phyloP scores from a whole-genome alignment of 1,140 invertebrate species.

The Dolichoris vasculosae region DNA sequence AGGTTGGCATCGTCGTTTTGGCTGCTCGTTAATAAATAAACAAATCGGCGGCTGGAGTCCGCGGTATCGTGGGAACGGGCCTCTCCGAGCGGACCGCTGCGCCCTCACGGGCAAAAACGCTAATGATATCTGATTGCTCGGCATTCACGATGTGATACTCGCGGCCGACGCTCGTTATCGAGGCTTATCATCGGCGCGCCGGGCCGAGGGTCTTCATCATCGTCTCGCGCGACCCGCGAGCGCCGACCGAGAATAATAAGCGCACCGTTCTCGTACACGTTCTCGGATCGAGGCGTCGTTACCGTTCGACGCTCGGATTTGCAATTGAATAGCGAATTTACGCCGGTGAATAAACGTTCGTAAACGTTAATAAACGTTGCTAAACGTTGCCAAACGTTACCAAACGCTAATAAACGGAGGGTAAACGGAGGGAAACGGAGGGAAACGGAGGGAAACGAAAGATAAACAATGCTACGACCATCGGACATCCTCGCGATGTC shows the following conservation, averaged over 20 bases:
- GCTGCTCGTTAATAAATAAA: not conserved
- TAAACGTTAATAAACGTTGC: too few relatives aligned
- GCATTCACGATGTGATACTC: constrained; percentile 43
- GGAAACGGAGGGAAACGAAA: too few relatives aligned
- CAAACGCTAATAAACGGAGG: too few relatives aligned
- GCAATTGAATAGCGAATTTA: constrained; percentile 1
- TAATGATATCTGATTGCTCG: constrained; percentile 52
- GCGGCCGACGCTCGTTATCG: constrained; percentile 43
- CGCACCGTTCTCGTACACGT: too few relatives aligned
- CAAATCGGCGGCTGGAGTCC: not conserved
- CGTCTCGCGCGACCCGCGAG: constrained; percentile 28
- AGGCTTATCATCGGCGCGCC: constrained; percentile 46
- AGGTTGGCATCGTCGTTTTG: too few relatives aligned
- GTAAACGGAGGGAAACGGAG: too few relatives aligned
- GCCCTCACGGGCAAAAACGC: constrained; percentile 25
- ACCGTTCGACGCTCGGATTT: not conserved
- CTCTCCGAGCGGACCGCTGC: not conserved
- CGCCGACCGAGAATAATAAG: constrained; percentile 38
- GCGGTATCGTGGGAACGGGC: constrained; percentile 39
- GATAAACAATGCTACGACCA: not conserved
- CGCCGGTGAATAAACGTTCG: not conserved
- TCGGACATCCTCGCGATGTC: not conserved
- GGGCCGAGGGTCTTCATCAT: constrained; percentile 39
- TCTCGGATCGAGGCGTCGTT: not conserved
- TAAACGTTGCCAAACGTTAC: too few relatives aligned